These are phyloP conservation scores for Rhyacophila evoluta DNA, from an alignment of 2,888 invertebrate genomes.

Conservation along the genomic window DNA sequence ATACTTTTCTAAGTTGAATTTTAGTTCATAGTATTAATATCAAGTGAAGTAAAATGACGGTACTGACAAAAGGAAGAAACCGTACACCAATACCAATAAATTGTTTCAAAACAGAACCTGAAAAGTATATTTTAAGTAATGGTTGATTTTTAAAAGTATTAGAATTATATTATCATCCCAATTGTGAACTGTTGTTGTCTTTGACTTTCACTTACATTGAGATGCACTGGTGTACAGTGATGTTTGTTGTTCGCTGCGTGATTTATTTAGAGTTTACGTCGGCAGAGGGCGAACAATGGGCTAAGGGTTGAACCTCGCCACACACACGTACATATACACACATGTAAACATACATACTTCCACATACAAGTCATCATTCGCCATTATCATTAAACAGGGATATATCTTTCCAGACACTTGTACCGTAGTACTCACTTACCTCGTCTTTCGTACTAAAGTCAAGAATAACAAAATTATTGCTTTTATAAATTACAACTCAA, in stretches of 20 bases:
- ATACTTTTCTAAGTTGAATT: no score
- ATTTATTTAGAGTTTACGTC: slow-evolving; percentile 48
- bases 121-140: no score
- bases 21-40: no score
- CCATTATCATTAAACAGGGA: slow-evolving; percentile 52
- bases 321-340: slow-evolving; percentile 30
- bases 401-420: slow-evolving; percentile 49
- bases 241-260: slow-evolving; percentile 54
- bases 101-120: no score
- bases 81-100: no score
- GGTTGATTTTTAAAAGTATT: no score
- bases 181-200: no score
- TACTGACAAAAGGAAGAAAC: no score
- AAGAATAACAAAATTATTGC: neutral
- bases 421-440: neutral
- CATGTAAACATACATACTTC: neutral
- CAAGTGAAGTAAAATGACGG: no score
- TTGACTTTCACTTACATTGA: no score
- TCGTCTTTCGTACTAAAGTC: slow-evolving; percentile 1
- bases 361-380: neutral
- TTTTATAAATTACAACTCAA: no score
- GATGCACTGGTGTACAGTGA: slow-evolving; percentile 40
- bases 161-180: no score
- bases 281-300: slow-evolving; percentile 43
- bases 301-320: slow-evolving; percentile 26